These are phyloP conservation scores for Pachyuromys duprasi DNA, from an alignment of 2,797 vertebrate genomes.

Conservation along the genomic window DNA sequence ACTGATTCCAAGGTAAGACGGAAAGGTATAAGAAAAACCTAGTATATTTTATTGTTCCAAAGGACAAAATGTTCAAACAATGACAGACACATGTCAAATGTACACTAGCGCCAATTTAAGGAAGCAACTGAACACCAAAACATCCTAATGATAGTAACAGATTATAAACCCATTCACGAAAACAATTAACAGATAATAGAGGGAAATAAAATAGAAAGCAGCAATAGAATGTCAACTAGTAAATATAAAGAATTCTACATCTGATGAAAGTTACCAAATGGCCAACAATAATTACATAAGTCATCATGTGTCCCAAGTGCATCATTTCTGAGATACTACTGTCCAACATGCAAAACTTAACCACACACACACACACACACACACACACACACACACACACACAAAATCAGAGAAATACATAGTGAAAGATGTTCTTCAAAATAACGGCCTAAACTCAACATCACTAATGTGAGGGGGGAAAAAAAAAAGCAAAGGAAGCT, in stretches of 20 bases:
- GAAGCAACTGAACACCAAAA: neutral
- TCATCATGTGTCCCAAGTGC: neutral
- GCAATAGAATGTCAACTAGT: constrained; percentile 17
- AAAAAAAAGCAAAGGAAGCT: neutral
- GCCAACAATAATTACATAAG: neutral
- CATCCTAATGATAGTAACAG: neutral
- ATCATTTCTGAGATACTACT: constrained; percentile 6
- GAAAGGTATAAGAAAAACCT: neutral
- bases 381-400: no score
- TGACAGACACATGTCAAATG: neutral
- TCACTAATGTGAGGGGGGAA: neutral
- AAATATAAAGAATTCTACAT: neutral
- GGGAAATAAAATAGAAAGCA: neutral
- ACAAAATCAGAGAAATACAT: no score
- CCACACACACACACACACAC: no score
- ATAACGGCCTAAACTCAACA: neutral
- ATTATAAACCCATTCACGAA: constrained; percentile 3
- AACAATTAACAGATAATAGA: neutral
- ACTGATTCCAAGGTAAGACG: neutral
- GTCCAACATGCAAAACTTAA: constrained; percentile 22
- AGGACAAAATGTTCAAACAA: constrained; percentile 28
- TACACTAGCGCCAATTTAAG: neutral
- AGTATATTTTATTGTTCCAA: neutral
- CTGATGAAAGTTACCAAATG: neutral
- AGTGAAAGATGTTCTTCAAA: constrained; percentile 13